A percentile compares a stretch with the other conserved stretches of the same genome.
phyloP scores from a whole-genome alignment of 2,888 invertebrate species.

The Mythimna albipuncta region DNA sequence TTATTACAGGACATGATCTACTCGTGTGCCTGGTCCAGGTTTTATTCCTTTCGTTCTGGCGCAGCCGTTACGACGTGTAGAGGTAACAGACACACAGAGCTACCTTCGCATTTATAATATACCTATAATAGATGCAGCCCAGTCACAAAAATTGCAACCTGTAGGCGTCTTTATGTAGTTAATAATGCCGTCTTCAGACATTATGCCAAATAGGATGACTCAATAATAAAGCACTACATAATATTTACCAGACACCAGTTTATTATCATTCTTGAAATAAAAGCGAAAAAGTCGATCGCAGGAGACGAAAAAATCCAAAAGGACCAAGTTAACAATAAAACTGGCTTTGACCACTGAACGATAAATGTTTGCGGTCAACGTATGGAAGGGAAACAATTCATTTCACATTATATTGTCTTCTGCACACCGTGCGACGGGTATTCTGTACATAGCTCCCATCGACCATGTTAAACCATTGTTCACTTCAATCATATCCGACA shows the following conservation, averaged over 20 bases:
- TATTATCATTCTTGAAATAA: constrained; percentile 38
- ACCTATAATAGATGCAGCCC: too few relatives aligned
- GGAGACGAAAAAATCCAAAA: constrained; percentile 24
- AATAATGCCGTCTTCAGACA: not conserved
- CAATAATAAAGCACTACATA: constrained; percentile 4
- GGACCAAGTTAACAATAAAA: constrained; percentile 45
- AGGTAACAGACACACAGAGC: too few relatives aligned
- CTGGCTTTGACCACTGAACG: constrained; percentile 48
- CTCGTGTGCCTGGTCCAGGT: too few relatives aligned
- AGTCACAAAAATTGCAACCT: too few relatives aligned
- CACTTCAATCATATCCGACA: constrained; percentile 48
- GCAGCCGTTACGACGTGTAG: too few relatives aligned
- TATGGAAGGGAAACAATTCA: constrained; percentile 59
- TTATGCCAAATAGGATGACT: not conserved
- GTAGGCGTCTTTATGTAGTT: too few relatives aligned
- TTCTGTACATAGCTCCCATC: constrained; percentile 43
- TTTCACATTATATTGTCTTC: constrained; percentile 59
- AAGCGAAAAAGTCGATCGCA: constrained; percentile 39
- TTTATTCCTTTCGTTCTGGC: too few relatives aligned
- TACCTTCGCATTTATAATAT: too few relatives aligned
- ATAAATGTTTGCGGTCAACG: constrained; percentile 60
- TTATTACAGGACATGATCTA: too few relatives aligned
- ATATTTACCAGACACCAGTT: constrained; percentile 9
- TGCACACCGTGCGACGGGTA: constrained; percentile 41
- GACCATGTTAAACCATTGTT: constrained; percentile 50